phyloP scores from a whole-genome alignment of 2,113 vertebrate species.

The Thomomys bottae region DNA sequence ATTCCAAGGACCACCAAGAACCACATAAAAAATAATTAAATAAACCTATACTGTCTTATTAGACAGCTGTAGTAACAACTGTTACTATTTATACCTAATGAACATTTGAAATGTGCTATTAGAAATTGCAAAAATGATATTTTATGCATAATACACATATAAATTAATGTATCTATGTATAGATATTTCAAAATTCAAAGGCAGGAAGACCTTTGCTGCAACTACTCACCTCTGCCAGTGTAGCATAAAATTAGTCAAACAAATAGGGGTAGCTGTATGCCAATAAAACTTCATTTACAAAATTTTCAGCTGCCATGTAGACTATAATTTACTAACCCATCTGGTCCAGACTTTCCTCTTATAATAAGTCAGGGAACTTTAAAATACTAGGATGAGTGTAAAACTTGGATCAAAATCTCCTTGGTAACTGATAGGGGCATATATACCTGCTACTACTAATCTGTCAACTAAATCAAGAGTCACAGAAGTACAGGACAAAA shows the following conservation, averaged over 20 bases:
- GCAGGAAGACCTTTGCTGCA: not conserved
- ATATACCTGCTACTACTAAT: not conserved
- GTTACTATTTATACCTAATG: not conserved
- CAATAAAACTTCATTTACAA: slow-evolving; percentile 55
- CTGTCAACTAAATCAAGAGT: not conserved
- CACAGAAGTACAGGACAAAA: not conserved
- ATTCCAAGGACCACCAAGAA: not conserved
- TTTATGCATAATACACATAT: not conserved
- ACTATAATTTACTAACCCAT: not conserved
- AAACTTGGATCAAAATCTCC: not conserved
- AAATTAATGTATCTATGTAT: not conserved
- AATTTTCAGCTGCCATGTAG: not conserved
- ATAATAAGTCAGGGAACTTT: slow-evolving; percentile 14
- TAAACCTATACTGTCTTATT: not conserved
- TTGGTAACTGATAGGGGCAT: not conserved
- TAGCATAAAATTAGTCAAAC: not conserved
- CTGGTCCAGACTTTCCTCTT: not conserved
- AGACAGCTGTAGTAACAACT: no score
- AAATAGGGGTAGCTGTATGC: not conserved
- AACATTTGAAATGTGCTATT: not conserved
- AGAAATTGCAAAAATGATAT: not conserved
- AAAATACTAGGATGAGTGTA: not conserved
- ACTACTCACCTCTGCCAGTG: not conserved
- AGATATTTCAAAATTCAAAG: slow-evolving; percentile 29
- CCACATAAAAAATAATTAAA: not conserved